Conservation (phyloP, 1,140 invertebrate species). For the Heterodera schachtii region DNA sequence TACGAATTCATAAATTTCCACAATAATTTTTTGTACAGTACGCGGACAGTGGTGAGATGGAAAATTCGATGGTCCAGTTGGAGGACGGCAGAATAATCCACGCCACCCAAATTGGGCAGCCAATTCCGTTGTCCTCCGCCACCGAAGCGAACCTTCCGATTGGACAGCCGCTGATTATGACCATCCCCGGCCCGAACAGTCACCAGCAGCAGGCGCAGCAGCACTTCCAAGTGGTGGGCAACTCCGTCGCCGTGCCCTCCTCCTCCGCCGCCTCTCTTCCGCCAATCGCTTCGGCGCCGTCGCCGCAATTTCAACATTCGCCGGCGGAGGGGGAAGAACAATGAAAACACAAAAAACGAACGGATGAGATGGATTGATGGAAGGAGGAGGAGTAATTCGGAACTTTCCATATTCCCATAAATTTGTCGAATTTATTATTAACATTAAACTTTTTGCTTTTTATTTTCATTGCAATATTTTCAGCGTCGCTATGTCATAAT, state of each 20-base stretch:
- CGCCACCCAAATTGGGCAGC: slow-evolving; percentile 40
- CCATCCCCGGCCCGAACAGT: neutral
- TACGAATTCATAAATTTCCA: neutral
- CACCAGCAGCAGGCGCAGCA: slow-evolving; percentile 21
- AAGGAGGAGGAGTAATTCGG: too few relatives aligned
- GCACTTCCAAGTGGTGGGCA: neutral
- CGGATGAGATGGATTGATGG: too few relatives aligned
- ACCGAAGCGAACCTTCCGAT: neutral
- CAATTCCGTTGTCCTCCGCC: slow-evolving; percentile 13
- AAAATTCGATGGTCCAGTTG: slow-evolving; percentile 24
- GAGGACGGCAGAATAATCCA: slow-evolving; percentile 40
- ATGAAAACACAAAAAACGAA: too few relatives aligned
- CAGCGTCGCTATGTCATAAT: too few relatives aligned
- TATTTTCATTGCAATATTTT: too few relatives aligned
- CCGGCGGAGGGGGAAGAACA: neutral
- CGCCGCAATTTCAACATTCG: neutral
- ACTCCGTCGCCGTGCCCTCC: too few relatives aligned
- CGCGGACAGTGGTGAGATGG: slow-evolving; percentile 25
- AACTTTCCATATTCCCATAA: too few relatives aligned
- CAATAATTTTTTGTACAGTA: slow-evolving; percentile 23
- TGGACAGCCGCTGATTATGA: slow-evolving; percentile 28
- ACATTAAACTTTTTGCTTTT: too few relatives aligned
- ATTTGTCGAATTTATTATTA: too few relatives aligned
- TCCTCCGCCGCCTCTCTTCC: neutral
- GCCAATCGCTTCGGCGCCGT: neutral